Evolutionary conservation across 2,113 vertebrate species (phyloP).

Genomic region (Saimiri boliviensis): DNA sequence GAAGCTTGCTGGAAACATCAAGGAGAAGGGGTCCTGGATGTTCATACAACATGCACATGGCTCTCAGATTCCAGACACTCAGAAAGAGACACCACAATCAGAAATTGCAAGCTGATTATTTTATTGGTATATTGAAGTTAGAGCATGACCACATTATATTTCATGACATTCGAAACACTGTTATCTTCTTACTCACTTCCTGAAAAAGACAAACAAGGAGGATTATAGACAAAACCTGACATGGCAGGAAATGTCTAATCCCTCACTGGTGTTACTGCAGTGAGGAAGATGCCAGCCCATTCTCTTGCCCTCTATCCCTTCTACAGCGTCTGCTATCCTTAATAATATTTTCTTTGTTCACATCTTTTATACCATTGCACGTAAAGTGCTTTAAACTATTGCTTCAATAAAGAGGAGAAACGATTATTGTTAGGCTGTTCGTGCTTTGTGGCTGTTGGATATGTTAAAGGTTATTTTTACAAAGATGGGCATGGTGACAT

Average conservation of each 20-base stretch:
- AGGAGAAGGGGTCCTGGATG: background rate
- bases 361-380: background rate
- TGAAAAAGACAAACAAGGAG: background rate
- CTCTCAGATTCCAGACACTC: background rate
- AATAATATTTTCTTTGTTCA: background rate
- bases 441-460: background rate
- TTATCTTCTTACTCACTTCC: background rate
- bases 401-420: background rate
- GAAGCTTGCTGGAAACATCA: background rate
- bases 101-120: background rate
- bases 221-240: too few species aligned
- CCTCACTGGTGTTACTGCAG: background rate
- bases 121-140: background rate
- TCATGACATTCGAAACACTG: background rate
- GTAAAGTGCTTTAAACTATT: background rate
- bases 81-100: background rate
- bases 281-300: background rate
- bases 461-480: background rate
- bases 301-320: background rate
- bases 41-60: background rate
- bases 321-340: background rate
- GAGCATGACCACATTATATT: background rate
- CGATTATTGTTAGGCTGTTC: background rate
- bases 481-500: background rate
- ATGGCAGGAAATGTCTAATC: background rate